Base-by-base conservation (phyloP, 2,888 invertebrate species). In the Tanytarsus gracilentus region DNA sequence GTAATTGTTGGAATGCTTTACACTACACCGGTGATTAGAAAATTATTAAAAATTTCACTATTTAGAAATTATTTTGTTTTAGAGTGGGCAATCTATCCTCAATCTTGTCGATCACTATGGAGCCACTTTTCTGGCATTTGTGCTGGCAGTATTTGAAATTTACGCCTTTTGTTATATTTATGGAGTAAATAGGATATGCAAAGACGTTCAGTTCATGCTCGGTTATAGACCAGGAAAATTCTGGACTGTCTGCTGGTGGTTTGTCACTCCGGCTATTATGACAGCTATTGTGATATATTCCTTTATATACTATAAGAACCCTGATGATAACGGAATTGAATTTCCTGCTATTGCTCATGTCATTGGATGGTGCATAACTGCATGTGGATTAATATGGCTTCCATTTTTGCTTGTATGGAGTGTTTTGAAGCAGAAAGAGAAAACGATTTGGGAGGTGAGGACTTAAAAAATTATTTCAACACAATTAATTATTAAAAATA, bases 121-220 rank as follows among this genome's bases (percentile, higher is more conserved):
- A 1, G 85, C 84, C 3, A 82, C 89, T 0, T 83, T 88, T 71
- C 79, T 90, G 63, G 83, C 85, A 0, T 77, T 88, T 39, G 77
- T 83, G 51, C 69, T 80, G 59, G 83, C 80, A 30, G 81, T 84
- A 18, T 70, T 77, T 33, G 88, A 89, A 71, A 77, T 85, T 30
- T 71, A 83, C 23, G 83, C 83, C 0, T 72, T 90, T 7, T 79
- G 82, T 61, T 89, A 85, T 83, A 78, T 88, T 53, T 89, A 89
- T 67, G 86, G 83, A 18, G 70, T 84, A 27, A 77, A 80, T 64
- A 82, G 84, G 61, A 75, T 86, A 62, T 79, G 84, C 65, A 74
- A 78, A 52, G 91, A 92, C 68, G 75, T 88, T 29, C 87, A 90
- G 69, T 91, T 84, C 69, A 91, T 91, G 90, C 72, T 87, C 65